A percentile compares a stretch with the other conserved stretches of the same genome.
phyloP scores from a whole-genome alignment of 2,113 vertebrate genomes.

The Cololabis saira region DNA sequence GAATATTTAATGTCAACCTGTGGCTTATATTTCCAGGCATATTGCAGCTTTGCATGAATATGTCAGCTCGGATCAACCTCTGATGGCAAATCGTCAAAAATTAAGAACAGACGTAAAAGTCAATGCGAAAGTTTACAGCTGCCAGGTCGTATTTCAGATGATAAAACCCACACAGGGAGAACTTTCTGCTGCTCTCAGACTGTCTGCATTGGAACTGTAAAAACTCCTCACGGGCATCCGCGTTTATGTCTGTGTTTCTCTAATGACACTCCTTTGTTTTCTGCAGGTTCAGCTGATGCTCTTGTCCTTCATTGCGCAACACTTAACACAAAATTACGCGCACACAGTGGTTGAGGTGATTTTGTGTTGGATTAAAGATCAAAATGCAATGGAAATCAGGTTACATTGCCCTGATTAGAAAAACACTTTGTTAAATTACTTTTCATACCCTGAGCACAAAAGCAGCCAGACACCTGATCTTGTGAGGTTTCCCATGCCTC shows the following conservation, averaged over 20 bases:
- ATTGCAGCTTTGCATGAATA: constrained; percentile 7
- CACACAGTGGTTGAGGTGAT: constrained; percentile 20
- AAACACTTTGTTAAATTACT: constrained; percentile 82
- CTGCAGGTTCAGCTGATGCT: constrained; percentile 53
- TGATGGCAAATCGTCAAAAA: constrained; percentile 72
- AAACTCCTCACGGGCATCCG: constrained; percentile 10
- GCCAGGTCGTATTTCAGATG: constrained; percentile 59
- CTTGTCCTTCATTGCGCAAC: constrained; percentile 38
- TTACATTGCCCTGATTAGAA: constrained; percentile 80
- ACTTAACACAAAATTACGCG: neutral
- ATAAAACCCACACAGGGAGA: constrained; percentile 59
- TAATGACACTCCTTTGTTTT: constrained; percentile 28
- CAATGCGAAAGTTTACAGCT: constrained; percentile 65
- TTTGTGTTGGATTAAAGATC: constrained; percentile 48
- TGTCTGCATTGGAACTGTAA: constrained; percentile 27
- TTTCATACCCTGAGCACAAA: constrained; percentile 79
- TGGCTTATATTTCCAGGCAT: neutral
- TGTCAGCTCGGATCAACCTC: constrained; percentile 48
- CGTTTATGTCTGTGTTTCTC: constrained; percentile 29
- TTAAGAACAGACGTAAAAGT: constrained; percentile 69
- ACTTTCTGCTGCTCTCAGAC: constrained; percentile 28
- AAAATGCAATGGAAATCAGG: constrained; percentile 66
- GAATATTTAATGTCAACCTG: neutral
- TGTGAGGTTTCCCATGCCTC: constrained; percentile 70
- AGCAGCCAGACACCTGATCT: constrained; percentile 63